Percentiles rank a stretch among this genome's conserved stretches.
Conservation (phyloP, 2,888 invertebrate species). For the Luffia ferchaultella region DNA sequence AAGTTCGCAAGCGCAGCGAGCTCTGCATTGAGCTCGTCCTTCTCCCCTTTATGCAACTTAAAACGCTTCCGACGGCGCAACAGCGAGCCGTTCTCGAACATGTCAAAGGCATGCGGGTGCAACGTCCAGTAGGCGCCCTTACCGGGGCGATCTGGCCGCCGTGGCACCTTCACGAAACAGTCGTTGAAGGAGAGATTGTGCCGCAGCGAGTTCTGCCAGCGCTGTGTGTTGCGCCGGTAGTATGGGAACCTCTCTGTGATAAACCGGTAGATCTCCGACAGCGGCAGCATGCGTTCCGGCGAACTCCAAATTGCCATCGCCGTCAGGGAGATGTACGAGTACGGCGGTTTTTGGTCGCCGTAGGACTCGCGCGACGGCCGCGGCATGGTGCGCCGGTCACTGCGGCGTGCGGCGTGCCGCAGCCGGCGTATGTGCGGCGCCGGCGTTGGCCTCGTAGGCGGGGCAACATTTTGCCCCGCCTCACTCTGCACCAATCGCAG, state of each 20-base stretch:
- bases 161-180: conserved; percentile 80
- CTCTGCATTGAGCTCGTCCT: conserved; percentile 65
- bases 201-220: conserved; percentile 76
- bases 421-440: conserved; percentile 19
- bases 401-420: conserved; percentile 19
- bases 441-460: conserved; percentile 13
- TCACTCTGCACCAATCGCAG: not conserved
- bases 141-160: conserved; percentile 79
- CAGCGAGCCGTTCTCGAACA: conserved; percentile 87
- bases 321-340: conserved; percentile 94
- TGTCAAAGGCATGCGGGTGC: conserved; percentile 80
- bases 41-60: conserved; percentile 77
- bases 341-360: conserved; percentile 96
- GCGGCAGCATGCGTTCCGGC: conserved; percentile 91
- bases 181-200: conserved; percentile 86
- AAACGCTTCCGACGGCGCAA: conserved; percentile 82
- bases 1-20: conserved; percentile 70
- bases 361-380: conserved; percentile 66
- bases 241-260: conserved; percentile 91
- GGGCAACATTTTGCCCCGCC: not conserved
- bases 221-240: conserved; percentile 82
- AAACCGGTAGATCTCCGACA: conserved; percentile 73
- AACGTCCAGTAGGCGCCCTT: conserved; percentile 89
- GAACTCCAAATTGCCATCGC: conserved; percentile 98
- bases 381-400: conserved; percentile 20